A percentile compares a stretch with the other conserved stretches of the same genome.
Evolutionary conservation across 1,140 invertebrate species (phyloP).

Genomic region (Cyrtorhinus lividipennis): DNA sequence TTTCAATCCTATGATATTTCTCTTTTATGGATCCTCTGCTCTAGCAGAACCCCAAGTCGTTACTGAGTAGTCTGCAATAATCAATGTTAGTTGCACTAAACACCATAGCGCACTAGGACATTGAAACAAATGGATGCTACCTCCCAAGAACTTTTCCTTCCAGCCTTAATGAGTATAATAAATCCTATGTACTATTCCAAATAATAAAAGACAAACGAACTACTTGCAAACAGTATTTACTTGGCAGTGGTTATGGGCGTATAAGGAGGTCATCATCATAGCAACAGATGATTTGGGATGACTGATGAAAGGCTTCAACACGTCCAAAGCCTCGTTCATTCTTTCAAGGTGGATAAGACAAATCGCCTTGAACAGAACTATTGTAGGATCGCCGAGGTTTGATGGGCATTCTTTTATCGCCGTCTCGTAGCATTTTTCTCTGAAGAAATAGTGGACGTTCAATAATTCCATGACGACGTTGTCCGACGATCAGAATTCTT

Average conservation of each 20-base stretch:
- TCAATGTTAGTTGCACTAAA: no score
- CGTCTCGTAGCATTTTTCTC: conserved; percentile 61
- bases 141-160: no score
- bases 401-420: conserved; percentile 55
- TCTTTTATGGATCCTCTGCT: no score
- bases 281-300: conserved; percentile 56
- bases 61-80: no score
- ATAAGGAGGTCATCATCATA: conserved; percentile 54
- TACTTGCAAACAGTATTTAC: no score
- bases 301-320: conserved; percentile 48
- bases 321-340: conserved; percentile 55
- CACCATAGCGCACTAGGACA: no score
- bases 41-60: no score
- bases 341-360: conserved; percentile 50
- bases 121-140: no score
- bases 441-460: conserved; percentile 64
- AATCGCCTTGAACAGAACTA: conserved; percentile 59
- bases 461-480: conserved; percentile 24
- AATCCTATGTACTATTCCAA: no score
- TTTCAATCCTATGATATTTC: no score
- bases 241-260: conserved; percentile 49
- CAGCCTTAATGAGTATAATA: no score
- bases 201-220: no score
- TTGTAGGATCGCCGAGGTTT: conserved; percentile 47
- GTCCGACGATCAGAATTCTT: neutral